Evolutionary conservation across 2,113 vertebrate species (phyloP).

Genomic region (Noturus placidus): DNA sequence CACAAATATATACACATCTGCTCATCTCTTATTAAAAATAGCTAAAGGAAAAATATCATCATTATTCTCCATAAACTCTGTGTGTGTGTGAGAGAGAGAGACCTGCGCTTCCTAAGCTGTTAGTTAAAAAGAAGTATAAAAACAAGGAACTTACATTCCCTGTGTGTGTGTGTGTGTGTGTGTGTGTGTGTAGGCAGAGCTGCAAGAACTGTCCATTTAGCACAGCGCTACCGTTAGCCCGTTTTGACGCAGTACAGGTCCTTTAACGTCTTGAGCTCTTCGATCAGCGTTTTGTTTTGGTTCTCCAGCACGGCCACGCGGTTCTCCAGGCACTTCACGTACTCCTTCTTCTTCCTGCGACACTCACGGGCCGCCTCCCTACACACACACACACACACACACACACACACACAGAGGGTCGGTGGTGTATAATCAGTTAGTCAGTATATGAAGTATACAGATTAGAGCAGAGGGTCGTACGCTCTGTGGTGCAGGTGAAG

Average conservation of each 20-base stretch:
- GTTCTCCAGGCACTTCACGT: constrained; percentile 99
- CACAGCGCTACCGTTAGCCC: constrained; percentile 75
- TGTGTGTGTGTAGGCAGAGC: constrained; percentile 42
- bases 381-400: constrained; percentile 22
- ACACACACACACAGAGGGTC: background rate
- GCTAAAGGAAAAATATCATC: constrained; percentile 36
- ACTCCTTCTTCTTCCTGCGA: constrained; percentile 98
- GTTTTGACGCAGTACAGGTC: constrained; percentile 99
- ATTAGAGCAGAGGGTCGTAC: too few relatives aligned
- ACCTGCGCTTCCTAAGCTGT: constrained; percentile 42
- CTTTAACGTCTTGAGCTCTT: constrained; percentile 99
- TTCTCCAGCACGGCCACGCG: constrained; percentile 99
- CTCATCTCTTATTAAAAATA: constrained; percentile 46
- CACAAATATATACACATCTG: constrained; percentile 56
- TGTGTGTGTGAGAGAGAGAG: constrained; percentile 4
- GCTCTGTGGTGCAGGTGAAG: too few relatives aligned
- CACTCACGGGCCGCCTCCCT: constrained; percentile 88
- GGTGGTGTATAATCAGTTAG: background rate
- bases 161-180: constrained; percentile 37
- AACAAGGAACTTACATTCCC: constrained; percentile 41
- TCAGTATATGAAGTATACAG: background rate
- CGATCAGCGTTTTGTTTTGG: constrained; percentile 99
- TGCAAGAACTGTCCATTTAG: constrained; percentile 45
- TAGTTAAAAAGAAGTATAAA: constrained; percentile 56
- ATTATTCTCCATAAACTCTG: constrained; percentile 39